Evolutionary conservation across 2,888 invertebrate genomes (phyloP).

Genomic region (Amblyteles armatorius): DNA sequence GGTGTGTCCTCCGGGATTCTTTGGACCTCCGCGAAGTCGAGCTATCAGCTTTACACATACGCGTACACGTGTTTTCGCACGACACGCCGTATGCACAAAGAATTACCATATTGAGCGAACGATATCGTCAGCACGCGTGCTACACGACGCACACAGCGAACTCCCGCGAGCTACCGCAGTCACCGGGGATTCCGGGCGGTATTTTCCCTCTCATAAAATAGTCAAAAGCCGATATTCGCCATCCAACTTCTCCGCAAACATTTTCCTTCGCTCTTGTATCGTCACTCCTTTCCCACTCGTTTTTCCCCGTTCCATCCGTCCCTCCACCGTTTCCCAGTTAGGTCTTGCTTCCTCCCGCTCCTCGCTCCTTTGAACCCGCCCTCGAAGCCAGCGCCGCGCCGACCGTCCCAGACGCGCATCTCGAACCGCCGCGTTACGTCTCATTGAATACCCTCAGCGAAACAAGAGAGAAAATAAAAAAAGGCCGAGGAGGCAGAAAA

Average conservation of each 20-base stretch:
- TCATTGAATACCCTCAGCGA: slow-evolving; percentile 67
- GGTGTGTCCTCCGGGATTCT: neutral
- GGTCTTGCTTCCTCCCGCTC: slow-evolving; percentile 59
- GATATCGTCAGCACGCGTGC: slow-evolving; percentile 16
- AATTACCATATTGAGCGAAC: slow-evolving; percentile 77
- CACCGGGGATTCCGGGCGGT: slow-evolving; percentile 73
- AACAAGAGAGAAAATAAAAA: slow-evolving; percentile 26
- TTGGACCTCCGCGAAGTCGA: slow-evolving; percentile 1
- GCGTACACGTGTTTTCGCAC: slow-evolving; percentile 47
- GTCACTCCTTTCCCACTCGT: slow-evolving; percentile 31
- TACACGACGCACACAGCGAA: neutral
- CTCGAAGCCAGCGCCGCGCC: slow-evolving; percentile 41
- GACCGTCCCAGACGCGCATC: slow-evolving; percentile 53
- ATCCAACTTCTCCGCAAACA: neutral
- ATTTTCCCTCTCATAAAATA: slow-evolving; percentile 78
- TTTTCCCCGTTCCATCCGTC: neutral
- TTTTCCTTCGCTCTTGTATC: slow-evolving; percentile 62
- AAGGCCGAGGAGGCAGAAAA: slow-evolving; percentile 15
- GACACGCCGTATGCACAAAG: slow-evolving; percentile 45
- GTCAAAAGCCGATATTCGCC: slow-evolving; percentile 76
- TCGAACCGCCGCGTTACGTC: slow-evolving; percentile 63
- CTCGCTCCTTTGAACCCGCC: slow-evolving; percentile 43
- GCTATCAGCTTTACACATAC: slow-evolving; percentile 26
- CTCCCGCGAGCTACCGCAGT: slow-evolving; percentile 57
- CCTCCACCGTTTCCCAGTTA: slow-evolving; percentile 38